Evolutionary conservation across 1,140 invertebrate genomes (phyloP).

Genomic region (Meloidogyne hapla): DNA sequence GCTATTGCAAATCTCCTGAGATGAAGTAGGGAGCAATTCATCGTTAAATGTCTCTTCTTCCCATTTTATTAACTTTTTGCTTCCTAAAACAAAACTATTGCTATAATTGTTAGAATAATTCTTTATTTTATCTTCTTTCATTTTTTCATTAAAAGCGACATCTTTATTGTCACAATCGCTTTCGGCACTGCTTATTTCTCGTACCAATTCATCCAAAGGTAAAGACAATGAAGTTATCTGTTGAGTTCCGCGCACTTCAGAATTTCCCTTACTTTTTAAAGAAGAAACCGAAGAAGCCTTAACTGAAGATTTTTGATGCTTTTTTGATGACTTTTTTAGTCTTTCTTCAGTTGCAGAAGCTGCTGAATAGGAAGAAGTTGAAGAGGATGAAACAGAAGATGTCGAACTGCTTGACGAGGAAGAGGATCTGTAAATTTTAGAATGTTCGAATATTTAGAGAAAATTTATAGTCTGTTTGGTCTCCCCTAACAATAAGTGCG

Average conservation of each 20-base stretch:
- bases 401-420: conserved; percentile 12
- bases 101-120: background rate
- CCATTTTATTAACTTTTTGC: background rate
- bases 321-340: background rate
- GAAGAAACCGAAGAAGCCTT: background rate
- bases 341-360: background rate
- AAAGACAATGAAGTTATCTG: background rate
- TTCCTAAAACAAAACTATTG: too few relatives aligned
- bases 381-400: background rate
- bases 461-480: background rate
- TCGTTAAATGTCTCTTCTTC: background rate
- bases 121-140: background rate
- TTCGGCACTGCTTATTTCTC: background rate
- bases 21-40: background rate
- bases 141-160: too few relatives aligned
- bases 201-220: background rate
- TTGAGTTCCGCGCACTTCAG: background rate
- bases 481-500: too few relatives aligned
- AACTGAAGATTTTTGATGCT: background rate
- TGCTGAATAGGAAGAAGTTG: conserved; percentile 9
- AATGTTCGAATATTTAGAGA: too few relatives aligned
- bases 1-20: background rate
- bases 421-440: background rate
- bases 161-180: background rate
- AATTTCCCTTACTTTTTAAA: background rate